These are phyloP conservation scores for Pycnonotus jocosus DNA, from an alignment of 2,113 vertebrate species.

Conservation along the genomic window DNA sequence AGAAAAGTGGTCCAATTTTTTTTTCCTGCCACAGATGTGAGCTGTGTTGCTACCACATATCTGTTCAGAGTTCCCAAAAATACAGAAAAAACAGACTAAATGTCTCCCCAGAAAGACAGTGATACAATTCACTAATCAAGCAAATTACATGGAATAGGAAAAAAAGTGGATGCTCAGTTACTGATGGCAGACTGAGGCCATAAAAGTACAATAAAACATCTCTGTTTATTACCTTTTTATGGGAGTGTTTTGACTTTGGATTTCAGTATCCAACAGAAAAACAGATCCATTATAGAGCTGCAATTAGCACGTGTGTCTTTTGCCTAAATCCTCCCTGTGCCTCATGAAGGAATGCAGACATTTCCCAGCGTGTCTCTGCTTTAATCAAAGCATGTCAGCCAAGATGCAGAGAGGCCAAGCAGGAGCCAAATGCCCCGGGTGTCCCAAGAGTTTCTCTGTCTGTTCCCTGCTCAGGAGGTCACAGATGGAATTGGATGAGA, in stretches of 20 bases:
- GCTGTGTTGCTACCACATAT: not conserved
- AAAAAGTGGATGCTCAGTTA: not conserved
- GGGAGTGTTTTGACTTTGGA: slow-evolving; percentile 3
- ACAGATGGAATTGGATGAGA: not conserved
- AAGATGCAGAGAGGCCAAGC: not conserved
- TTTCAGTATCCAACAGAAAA: slow-evolving; percentile 8
- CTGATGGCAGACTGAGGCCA: not conserved
- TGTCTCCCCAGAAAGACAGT: not conserved
- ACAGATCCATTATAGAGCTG: not conserved
- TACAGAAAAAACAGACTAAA: not conserved
- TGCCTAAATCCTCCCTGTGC: not conserved
- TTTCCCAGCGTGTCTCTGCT: not conserved
- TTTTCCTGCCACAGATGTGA: not conserved
- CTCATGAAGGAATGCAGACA: not conserved
- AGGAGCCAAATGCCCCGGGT: fast-evolving
- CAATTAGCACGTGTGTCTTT: not conserved
- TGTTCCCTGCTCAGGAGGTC: not conserved
- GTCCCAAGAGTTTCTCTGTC: not conserved
- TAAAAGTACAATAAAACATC: not conserved
- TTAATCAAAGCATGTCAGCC: not conserved
- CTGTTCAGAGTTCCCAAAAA: not conserved
- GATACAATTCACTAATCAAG: slow-evolving; percentile 19
- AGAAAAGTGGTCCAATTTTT: not conserved
- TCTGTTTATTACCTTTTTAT: slow-evolving; percentile 39
- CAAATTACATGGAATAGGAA: not conserved